A percentile compares a stretch with the other conserved stretches of the same genome.
Evolutionary conservation across 2,113 vertebrate species (phyloP).

Genomic region (Thamnophis sirtalis): DNA sequence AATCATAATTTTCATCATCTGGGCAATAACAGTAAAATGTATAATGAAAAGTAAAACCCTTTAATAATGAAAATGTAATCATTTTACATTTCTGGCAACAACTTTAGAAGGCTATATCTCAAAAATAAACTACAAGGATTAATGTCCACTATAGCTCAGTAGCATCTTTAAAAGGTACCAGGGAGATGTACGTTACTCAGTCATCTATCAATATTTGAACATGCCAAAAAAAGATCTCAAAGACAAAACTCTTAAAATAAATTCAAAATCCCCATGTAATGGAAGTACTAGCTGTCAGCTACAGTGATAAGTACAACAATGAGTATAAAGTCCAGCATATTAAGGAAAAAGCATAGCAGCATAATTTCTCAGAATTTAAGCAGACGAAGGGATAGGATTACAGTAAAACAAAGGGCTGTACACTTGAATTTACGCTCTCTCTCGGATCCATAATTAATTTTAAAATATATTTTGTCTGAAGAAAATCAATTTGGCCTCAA

Average conservation of each 20-base stretch:
- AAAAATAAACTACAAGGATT: background rate
- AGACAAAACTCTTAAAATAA: background rate
- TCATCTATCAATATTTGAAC: background rate
- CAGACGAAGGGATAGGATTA: slow-evolving; percentile 25
- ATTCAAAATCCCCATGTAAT: background rate
- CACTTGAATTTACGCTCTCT: slow-evolving; percentile 15
- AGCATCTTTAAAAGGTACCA: background rate
- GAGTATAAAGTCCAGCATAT: slow-evolving; percentile 10
- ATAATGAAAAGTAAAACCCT: background rate
- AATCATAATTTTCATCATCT: background rate
- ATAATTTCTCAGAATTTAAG: slow-evolving; percentile 19
- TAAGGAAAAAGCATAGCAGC: slow-evolving; percentile 9
- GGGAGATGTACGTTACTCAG: slow-evolving; percentile 1
- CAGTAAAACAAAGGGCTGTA: slow-evolving; percentile 33
- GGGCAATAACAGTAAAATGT: background rate
- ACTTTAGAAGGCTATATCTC: background rate
- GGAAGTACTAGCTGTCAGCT: slow-evolving; percentile 32
- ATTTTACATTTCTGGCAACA: background rate
- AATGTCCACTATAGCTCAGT: background rate
- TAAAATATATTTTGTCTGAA: slow-evolving; percentile 33
- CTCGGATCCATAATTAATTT: slow-evolving; percentile 18
- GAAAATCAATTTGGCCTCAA: slow-evolving; percentile 24
- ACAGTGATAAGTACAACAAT: slow-evolving; percentile 5
- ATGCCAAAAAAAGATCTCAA: background rate
- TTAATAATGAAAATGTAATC: background rate